Conservation (phyloP, 2,113 vertebrate genomes). For the Phalacrocorax carbo region DNA sequence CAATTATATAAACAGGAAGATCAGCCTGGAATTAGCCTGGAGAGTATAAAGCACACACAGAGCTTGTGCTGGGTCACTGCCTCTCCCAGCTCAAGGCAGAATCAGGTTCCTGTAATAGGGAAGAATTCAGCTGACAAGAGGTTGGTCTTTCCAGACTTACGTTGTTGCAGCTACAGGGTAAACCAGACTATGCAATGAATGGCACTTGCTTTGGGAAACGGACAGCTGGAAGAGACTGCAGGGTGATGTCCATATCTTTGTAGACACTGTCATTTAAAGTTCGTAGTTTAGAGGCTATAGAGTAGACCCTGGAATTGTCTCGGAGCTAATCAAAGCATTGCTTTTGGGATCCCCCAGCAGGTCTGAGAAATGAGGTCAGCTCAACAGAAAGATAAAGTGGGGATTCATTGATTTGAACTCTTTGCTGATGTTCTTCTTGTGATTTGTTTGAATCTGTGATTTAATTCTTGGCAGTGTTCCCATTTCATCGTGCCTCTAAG, state of each 20-base stretch:
- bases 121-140: conserved; percentile 50
- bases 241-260: not conserved
- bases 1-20: conserved; percentile 78
- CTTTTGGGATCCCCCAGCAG: not conserved
- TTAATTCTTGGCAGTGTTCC: conserved; percentile 19
- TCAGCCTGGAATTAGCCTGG: conserved; percentile 73
- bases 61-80: conserved; percentile 56
- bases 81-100: conserved; percentile 60
- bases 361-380: not conserved
- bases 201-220: not conserved
- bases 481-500: not conserved
- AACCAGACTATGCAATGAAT: not conserved
- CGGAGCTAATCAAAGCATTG: not conserved
- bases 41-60: conserved; percentile 73
- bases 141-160: conserved; percentile 40
- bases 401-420: not conserved
- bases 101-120: conserved; percentile 53
- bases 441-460: conserved; percentile 13
- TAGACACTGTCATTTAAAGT: not conserved
- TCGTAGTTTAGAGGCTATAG: not conserved
- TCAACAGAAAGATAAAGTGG: not conserved
- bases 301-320: not conserved
- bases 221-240: not conserved
- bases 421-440: not conserved
- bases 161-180: conserved; percentile 28